Base-by-base conservation (phyloP, 1,140 invertebrate species). In the Atta cephalotes region DNA sequence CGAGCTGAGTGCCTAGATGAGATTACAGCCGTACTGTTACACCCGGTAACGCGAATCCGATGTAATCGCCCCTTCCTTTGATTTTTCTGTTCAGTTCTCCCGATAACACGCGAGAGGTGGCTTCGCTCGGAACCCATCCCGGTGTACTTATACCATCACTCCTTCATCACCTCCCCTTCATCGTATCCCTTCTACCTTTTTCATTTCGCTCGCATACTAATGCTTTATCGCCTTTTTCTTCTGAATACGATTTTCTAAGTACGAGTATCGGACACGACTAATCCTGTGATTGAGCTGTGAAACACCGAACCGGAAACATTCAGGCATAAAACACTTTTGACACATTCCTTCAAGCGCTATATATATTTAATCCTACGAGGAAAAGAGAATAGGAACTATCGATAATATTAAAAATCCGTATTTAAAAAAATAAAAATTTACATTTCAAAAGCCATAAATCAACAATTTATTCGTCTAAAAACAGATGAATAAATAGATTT, bases 1-100 rank as follows among this genome's bases (percentile, higher is more conserved):
- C 91, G 90, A 94, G 92, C 90, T 90, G 92, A 95, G 93, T 95
- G 92, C 87, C 91, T 93, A 93, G 93, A 95, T 95, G 94, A 95
- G 94, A 95, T 95, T 95, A 95, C 94, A 94, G 77, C 79, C 90
- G 90, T 92, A 92, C 90, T 90, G 89, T 90, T 91, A 91, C 89
- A 87, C 89, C 90, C 91, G 92, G 93, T 90, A 93, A 91, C 92
- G 90, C 87, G 90, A 90, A 93, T 92, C 91, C 90, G 89, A 90
- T 88, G 88, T 87, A 92, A 94, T 93, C 91, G 91, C 74, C 91
- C 72, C 81, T 81, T 89, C 71, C 68, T 86, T 77, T 76, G 86
- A 87, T 86, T 89, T 89, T 87, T 87, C 87, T 63, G 77, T 70
- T 76, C 56, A 45, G 31, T 80, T 77, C 66, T 85, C 66, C 35